phyloP scores from a whole-genome alignment of 2,797 vertebrate species.

The Ciconia nigra region DNA sequence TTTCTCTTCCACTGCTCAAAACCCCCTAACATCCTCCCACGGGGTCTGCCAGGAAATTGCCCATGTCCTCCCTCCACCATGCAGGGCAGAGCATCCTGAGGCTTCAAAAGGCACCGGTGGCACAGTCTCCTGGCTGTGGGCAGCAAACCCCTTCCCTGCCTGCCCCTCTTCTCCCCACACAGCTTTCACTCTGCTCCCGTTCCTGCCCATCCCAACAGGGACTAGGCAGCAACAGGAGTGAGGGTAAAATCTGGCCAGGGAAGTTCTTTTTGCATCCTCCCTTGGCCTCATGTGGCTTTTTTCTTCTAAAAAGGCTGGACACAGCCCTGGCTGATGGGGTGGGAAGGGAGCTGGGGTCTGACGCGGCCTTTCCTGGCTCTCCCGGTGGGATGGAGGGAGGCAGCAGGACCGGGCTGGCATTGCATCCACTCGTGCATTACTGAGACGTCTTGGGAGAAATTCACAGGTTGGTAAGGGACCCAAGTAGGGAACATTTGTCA shows the following conservation, averaged over 20 bases:
- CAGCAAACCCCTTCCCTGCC: background rate
- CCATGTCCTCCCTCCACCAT: background rate
- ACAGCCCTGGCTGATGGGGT: background rate
- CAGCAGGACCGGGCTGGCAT: background rate
- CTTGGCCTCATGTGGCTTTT: background rate
- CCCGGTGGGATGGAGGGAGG: background rate
- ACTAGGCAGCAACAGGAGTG: background rate
- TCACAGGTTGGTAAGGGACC: background rate
- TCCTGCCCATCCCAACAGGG: background rate
- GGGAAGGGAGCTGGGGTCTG: background rate
- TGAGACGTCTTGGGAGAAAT: background rate
- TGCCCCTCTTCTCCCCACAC: background rate
- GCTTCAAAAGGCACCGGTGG: rapidly evolving
- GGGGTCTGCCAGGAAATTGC: background rate
- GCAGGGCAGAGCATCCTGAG: background rate
- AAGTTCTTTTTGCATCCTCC: background rate
- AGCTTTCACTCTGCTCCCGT: background rate
- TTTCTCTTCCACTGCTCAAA: background rate
- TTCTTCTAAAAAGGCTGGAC: background rate
- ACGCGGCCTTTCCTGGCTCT: background rate
- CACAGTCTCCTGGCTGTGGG: background rate
- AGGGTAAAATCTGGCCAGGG: background rate
- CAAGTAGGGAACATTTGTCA: background rate
- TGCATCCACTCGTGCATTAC: background rate
- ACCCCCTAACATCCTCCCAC: rapidly evolving